Conservation (phyloP, 1,140 invertebrate species). For the Drosophila novamexicana region DNA sequence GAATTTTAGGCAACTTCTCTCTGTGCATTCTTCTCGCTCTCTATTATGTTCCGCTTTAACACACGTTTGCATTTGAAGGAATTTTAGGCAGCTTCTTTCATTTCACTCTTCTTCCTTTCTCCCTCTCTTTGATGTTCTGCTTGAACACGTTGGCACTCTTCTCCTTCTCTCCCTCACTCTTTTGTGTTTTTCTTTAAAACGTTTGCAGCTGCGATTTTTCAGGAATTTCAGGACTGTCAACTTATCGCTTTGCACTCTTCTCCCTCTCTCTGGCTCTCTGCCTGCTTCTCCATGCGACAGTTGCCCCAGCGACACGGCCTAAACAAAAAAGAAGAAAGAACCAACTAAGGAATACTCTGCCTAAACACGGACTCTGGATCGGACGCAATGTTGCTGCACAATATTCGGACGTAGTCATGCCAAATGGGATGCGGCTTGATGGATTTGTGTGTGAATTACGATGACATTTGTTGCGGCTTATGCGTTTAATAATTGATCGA, state of each 20-base stretch:
- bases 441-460: constrained; percentile 12
- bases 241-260: background rate
- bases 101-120: too few species aligned
- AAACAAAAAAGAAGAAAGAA: background rate
- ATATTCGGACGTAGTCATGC: background rate
- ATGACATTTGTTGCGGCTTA: constrained; percentile 26
- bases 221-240: background rate
- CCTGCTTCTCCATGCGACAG: constrained; percentile 16
- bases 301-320: constrained; percentile 26
- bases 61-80: too few species aligned
- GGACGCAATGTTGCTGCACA: background rate
- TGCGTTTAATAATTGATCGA: background rate
- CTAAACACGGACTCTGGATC: background rate
- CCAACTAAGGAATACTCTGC: background rate
- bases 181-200: background rate
- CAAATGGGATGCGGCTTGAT: background rate
- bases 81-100: too few species aligned
- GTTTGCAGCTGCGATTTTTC: background rate
- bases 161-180: too few species aligned
- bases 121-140: too few species aligned
- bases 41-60: too few species aligned
- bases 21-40: too few species aligned
- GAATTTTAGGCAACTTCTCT: too few species aligned
- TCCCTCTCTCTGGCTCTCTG: background rate
- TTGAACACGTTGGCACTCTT: too few species aligned